Base-by-base conservation (phyloP, 2,797 vertebrate genomes). In the Sebastiscus albofasciatus region DNA sequence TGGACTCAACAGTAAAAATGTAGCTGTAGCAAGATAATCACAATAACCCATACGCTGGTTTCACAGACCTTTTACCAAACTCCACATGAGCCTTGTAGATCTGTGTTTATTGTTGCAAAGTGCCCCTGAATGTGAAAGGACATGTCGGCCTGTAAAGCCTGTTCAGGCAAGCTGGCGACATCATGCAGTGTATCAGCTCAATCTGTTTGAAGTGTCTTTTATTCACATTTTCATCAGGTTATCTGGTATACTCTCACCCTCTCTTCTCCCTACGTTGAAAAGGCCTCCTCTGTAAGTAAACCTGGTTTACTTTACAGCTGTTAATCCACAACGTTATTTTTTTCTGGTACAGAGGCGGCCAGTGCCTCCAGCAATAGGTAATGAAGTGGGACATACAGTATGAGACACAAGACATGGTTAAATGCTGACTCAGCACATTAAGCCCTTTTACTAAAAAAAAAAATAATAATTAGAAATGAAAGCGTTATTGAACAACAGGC, bases 161-260 rank as follows among this genome's bases (percentile, higher is more conserved):
- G 73, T 62, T 46, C 39, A 54, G 79, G 20, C 79, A 24, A 33
- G 29, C 55, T 14, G 75, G 75, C 22, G 39, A n/a, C 70, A 58
- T 64, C 82, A 34, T 2, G 13, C 71, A 62, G 55, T 31, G 31
- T 77, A 74, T 82, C 77, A 34, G 58, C 62, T 68, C 27, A 8
- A 59, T 64, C 78, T 18, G 29, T 77, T 49, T 80, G 22, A 89
- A 84, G 73, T 77, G 77, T 81, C 77, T 88, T 66, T 81, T 69
- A 75, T 42, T 59, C 73, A 22, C 16, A 31, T 42, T 74, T 56
- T 59, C 42, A 72, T 83, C 80, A 84, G 80, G 76, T 79, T 74
- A 86, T 77, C 76, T 39, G 75, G 14, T 34, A 9, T 65, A 6
- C 26, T 55, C 46, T 49, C 22, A 31, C 24, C 27, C 26, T 54